Base-by-base conservation (phyloP, 1,140 invertebrate genomes). In the Idris sp. region DNA sequence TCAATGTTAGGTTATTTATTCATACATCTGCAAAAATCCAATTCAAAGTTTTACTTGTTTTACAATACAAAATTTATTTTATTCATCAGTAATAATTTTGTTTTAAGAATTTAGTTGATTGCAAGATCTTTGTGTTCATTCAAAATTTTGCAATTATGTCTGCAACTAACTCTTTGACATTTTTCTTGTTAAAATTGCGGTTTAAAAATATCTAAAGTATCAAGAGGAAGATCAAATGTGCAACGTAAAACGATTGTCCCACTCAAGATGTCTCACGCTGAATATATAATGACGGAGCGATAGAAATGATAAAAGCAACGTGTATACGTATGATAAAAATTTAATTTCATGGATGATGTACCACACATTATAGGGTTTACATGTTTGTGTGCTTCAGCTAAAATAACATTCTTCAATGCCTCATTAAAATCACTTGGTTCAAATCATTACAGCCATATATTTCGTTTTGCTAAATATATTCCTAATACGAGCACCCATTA, bases 301-400 rank as follows among this genome's bases (percentile, higher is more conserved):
- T 59, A 51, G 35, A 53, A 2, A 5, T 46, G 46, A 68, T 59
- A 35, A 49, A 31, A 53, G 43, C 40, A 56, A 74, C 62, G 25
- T 40, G 11, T 65, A 56, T 72, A 64, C 49, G 67, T 54, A 53
- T 31, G 53, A 73, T 73, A 73, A 73, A 65, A 73, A 73, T 73
- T 73, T 73, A 73, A 73, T 74, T 74, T 74, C 59, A 74, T 67
- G 62, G 71, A 59, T 74, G 71, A 67, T 67, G 54, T 61, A 48
- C 33, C 56, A 41, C 67, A 74, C 67, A 67, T 74, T 67, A 74
- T 74, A 43, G 61, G 61, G 61, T 67, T 74, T n/a, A 41, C 19
- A 25, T 58, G 61, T 67, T 74, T n/a, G 49, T 18, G 31, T 58
- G 19, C 30, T 4, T 14, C 13, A 9, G 13, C 10, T 67, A 61